Percentiles rank a stretch among this genome's conserved stretches.
phyloP scores from a whole-genome alignment of 2,113 vertebrate genomes.

The Centropristis striata region DNA sequence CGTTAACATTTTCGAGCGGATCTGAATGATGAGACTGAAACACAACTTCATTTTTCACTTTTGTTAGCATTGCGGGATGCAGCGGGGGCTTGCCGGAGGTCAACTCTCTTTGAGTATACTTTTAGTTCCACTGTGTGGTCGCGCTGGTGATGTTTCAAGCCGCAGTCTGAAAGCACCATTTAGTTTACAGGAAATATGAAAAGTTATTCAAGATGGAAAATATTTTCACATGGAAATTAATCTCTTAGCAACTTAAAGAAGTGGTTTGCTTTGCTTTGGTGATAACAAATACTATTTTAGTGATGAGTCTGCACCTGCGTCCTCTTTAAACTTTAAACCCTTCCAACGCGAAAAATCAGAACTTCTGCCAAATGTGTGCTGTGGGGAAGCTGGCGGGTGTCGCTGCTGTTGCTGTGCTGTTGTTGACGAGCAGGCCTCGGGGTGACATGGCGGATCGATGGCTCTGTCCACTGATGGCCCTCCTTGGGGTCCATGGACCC shows the following conservation, averaged over 20 bases:
- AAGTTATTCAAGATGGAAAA: not conserved
- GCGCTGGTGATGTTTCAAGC: not conserved
- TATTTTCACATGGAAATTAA: not conserved
- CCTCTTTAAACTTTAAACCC: not conserved
- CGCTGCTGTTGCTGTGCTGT: constrained; percentile 33
- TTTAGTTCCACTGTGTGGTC: too few species aligned
- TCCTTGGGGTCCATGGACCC: constrained; percentile 36
- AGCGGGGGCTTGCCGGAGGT: too few species aligned
- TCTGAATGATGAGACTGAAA: too few species aligned
- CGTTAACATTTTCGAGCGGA: too few species aligned
- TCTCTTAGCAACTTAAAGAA: not conserved
- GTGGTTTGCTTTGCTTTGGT: not conserved
- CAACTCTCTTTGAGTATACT: too few species aligned
- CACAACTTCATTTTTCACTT: too few species aligned
- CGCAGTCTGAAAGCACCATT: not conserved
- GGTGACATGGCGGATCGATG: constrained; percentile 56
- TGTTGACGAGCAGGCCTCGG: constrained; percentile 32
- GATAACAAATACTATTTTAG: not conserved
- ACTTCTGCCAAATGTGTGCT: not conserved
- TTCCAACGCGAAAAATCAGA: not conserved
- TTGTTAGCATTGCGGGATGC: too few species aligned
- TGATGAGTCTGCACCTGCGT: not conserved
- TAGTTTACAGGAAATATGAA: not conserved
- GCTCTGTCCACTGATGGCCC: constrained; percentile 56
- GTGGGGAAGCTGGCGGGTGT: constrained; percentile 8